A percentile compares a stretch with the other conserved stretches of the same genome.
phyloP scores from a whole-genome alignment of 2,797 vertebrate species.

The Erpetoichthys calabaricus region DNA sequence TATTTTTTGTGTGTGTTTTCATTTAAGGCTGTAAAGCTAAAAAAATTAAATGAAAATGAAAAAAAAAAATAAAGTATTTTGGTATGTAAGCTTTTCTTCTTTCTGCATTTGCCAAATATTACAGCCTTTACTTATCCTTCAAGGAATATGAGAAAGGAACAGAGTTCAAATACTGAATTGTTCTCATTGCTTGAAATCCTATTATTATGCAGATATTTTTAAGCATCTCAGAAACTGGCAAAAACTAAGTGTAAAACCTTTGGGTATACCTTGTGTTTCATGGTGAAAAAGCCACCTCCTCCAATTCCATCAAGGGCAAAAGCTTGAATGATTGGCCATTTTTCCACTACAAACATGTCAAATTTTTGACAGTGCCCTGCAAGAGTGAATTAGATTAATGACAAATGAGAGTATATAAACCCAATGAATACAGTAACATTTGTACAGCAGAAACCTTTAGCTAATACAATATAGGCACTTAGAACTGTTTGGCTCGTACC shows the following conservation, averaged over 20 bases:
- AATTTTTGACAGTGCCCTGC: constrained; percentile 87
- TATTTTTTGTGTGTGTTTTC: no score
- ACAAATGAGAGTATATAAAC: constrained; percentile 15
- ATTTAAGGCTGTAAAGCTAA: no score
- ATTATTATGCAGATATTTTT: no score
- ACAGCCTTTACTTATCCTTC: no score
- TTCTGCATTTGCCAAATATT: no score
- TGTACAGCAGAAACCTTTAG: background rate
- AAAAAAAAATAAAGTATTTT: no score
- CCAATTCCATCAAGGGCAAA: constrained; percentile 93
- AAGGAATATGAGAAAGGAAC: no score
- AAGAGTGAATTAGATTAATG: constrained; percentile 22
- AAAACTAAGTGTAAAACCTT: background rate
- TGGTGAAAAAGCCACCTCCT: constrained; percentile 88
- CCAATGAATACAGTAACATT: background rate
- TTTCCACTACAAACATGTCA: constrained; percentile 92
- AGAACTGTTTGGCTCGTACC: background rate
- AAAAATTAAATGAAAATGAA: no score
- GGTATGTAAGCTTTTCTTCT: no score
- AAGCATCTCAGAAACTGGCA: background rate
- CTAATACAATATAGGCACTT: background rate
- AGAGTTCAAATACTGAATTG: no score
- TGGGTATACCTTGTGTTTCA: constrained; percentile 76
- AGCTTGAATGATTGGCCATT: constrained; percentile 94
- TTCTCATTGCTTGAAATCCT: no score